Evolutionary conservation across 2,113 vertebrate genomes (phyloP), one percentile per base, ranked within the genome.

Genomic region (Hydrochoerus hydrochaeris): DNA sequence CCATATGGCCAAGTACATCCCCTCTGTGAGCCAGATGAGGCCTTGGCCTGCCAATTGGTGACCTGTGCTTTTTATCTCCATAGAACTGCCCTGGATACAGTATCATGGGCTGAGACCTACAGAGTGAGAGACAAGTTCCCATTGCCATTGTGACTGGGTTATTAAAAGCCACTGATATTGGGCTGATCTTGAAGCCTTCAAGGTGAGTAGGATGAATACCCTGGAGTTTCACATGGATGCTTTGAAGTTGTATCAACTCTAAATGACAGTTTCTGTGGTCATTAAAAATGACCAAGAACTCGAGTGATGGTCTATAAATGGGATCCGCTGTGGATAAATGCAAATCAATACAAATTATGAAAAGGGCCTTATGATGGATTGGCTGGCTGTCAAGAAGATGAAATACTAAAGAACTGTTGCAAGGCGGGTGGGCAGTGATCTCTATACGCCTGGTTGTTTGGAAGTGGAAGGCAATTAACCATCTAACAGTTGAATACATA

Each of bases 291-390:
- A 94, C 71, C 32, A 20, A 90, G 54, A 86, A 81, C 3, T 46
- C 5, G 0, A 95, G 65, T 57, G 78, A 96, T 94, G 69, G 94
- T 93, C 57, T 93, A 35, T 77, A 97, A 97, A 94, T 85, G 94
- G 94, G 54, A 22, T 93, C 49, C 77, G 41, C 62, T 81, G 22
- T 93, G 57, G 91, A 95, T 93, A 96, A 87, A 97, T 93, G 63
- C 75, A 90, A 96, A 96, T 96, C 95, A 93, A 97, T 96, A 97
- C 38, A 91, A 93, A 93, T 96, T 94, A 97, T 93, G 92, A 97
- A 97, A 94, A 63, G 77, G 46, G 49, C 35, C 85, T 49, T 49
- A n/a, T 44, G 94, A 92, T 88, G 41, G 88, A 97, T 87, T 67
- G 75, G 84, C 83, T 90, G 67, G 67, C 89, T 96, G 73, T 97